Conservation (phyloP, 2,113 vertebrate genomes). For the Elanus axillaris region DNA sequence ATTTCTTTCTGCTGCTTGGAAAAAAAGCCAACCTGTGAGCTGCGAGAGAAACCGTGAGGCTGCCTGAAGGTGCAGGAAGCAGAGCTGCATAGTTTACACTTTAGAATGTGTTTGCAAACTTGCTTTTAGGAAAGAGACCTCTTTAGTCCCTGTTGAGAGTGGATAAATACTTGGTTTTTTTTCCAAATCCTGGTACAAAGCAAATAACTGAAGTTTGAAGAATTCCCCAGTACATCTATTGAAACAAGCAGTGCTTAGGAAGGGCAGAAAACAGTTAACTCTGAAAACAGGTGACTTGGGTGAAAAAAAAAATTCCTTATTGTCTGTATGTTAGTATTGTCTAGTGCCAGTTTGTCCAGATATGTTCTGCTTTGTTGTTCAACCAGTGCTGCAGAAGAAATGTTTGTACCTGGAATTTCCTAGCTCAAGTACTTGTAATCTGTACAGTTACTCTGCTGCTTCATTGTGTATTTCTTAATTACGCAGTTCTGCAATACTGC, state of each 20-base stretch:
- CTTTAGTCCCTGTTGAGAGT: not conserved
- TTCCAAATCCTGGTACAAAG: not conserved
- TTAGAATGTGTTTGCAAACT: not conserved
- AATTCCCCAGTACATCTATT: not conserved
- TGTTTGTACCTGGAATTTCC: not conserved
- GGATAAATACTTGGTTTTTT: not conserved
- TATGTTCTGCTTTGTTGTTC: not conserved
- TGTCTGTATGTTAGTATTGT: not conserved
- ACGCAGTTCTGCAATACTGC: not conserved
- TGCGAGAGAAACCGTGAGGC: not conserved
- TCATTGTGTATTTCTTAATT: not conserved
- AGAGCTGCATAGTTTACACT: not conserved
- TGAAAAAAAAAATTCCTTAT: not conserved
- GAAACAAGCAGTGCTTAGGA: not conserved
- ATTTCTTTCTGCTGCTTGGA: constrained; percentile 8
- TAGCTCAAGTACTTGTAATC: not conserved
- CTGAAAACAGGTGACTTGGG: not conserved
- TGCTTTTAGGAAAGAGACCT: not conserved
- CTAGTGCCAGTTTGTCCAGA: not conserved
- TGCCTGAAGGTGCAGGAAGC: not conserved
- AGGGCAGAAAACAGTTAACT: not conserved
- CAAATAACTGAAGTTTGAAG: not conserved
- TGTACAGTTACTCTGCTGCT: not conserved
- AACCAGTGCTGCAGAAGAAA: not conserved
- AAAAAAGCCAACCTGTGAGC: not conserved